Base-by-base conservation (phyloP, 2,888 invertebrate genomes). In the Amphimallon solstitiale region DNA sequence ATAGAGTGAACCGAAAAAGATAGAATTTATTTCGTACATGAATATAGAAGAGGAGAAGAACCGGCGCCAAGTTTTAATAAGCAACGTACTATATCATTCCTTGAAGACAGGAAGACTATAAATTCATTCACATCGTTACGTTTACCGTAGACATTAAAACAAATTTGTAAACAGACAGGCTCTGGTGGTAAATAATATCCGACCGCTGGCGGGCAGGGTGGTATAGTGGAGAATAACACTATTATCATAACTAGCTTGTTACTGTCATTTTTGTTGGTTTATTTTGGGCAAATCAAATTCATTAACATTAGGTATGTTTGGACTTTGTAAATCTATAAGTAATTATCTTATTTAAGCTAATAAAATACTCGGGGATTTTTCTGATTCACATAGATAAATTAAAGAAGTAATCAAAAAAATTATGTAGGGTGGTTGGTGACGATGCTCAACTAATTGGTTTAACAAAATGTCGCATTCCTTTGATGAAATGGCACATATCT, bases 161-260 rank as follows among this genome's bases (percentile, higher is more conserved):
- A 74, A 77, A 77, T 77, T 76, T 76, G 78, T 78, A 77, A 77
- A 77, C 76, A 74, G 74, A 71, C 73, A 72, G 72, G 72, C 71
- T 71, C 65, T 60, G 69, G 70, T 70, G 70, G 73, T 72, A 74
- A 73, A 73, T 73, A 72, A 75, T 72, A 73, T 71, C 70, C 66
- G 69, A 70, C 70, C 68, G 63, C 60, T 63, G 69, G 72, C 63
- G 70, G 64, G 70, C 71, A 73, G 70, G 72, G 12, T n/a, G 29
- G 49, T 71, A 19, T 52, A 37, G 37, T 37, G 65, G 71, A 29
- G 62, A 69, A 70, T 65, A 61, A 65, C 68, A 68, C 60, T 65
- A 76, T 76, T 76, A 74, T 66, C 73, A 76, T 75, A 75, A 73
- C 70, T 69, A 65, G 72, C 72, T 70, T 73, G 71, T 72, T 74